Percentiles rank a stretch among this genome's conserved stretches.
Evolutionary conservation across 2,888 invertebrate genomes (phyloP).

Genomic region (Ypsolopha scabrella): DNA sequence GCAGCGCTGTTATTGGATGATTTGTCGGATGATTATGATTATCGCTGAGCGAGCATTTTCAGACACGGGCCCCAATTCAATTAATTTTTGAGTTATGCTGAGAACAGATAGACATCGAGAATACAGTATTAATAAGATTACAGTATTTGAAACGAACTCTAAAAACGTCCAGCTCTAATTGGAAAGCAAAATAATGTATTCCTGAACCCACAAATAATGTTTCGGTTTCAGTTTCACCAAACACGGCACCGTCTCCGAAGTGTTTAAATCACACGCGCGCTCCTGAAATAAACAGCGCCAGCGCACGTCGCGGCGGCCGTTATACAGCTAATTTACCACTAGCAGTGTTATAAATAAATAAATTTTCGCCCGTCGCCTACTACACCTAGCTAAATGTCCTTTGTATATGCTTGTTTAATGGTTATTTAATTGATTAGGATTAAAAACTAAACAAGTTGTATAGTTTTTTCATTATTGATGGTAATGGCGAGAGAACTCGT

Average conservation of each 20-base stretch:
- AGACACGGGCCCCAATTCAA: too few relatives aligned
- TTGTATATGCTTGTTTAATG: constrained; percentile 16
- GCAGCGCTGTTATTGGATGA: too few relatives aligned
- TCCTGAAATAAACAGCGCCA: constrained; percentile 58
- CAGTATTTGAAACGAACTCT: too few relatives aligned
- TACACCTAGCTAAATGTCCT: constrained; percentile 53
- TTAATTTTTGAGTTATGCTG: too few relatives aligned
- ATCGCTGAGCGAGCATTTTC: too few relatives aligned
- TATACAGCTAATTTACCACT: constrained; percentile 68
- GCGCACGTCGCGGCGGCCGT: constrained; percentile 54
- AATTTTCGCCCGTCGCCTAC: constrained; percentile 42
- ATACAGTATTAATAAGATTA: too few relatives aligned
- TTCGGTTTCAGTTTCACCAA: constrained; percentile 35
- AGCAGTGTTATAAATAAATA: constrained; percentile 64
- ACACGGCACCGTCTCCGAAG: constrained; percentile 25
- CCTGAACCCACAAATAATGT: constrained; percentile 24
- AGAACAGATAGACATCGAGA: too few relatives aligned
- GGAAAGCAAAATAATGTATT: background rate
- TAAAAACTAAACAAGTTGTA: too few relatives aligned
- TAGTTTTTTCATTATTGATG: too few relatives aligned
- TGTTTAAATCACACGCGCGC: constrained; percentile 58
- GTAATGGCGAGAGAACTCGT: too few relatives aligned
- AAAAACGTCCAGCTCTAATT: background rate
- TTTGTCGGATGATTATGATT: too few relatives aligned
- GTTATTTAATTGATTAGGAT: background rate